A percentile compares a stretch with the other conserved stretches of the same genome.
These are phyloP conservation scores for Salpingus planirostris DNA, from an alignment of 2,888 invertebrate genomes.

Conservation along the genomic window DNA sequence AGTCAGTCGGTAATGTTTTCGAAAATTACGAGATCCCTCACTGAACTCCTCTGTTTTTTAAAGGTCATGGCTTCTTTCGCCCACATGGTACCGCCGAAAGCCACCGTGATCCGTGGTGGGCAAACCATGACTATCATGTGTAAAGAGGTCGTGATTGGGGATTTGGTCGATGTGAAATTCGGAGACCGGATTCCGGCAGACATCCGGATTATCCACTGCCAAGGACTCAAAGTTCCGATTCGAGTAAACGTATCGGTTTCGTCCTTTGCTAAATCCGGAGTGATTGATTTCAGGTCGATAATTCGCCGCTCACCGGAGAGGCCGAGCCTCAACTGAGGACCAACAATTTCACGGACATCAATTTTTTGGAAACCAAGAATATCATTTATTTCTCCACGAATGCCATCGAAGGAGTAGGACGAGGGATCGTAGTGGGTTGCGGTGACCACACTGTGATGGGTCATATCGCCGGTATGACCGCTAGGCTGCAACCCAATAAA, in stretches of 20 bases:
- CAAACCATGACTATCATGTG: constrained; percentile 53
- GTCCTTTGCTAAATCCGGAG: constrained; percentile 2
- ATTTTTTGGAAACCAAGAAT: constrained; percentile 48
- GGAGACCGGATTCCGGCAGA: constrained; percentile 90
- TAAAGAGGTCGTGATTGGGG: constrained; percentile 67
- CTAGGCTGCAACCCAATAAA: constrained; percentile 51
- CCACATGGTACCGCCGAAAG: constrained; percentile 69
- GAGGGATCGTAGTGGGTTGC: constrained; percentile 42
- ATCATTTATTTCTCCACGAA: constrained; percentile 51
- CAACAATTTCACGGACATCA: constrained; percentile 42
- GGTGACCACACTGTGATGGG: constrained; percentile 57
- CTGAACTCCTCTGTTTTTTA: background rate
- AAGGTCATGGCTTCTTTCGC: constrained; percentile 82
- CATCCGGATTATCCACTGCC: constrained; percentile 58
- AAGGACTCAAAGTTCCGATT: constrained; percentile 33
- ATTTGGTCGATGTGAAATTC: constrained; percentile 73
- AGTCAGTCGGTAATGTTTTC: constrained; percentile 55
- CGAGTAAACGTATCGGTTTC: background rate
- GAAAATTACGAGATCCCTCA: no score
- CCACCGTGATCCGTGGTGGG: constrained; percentile 64
- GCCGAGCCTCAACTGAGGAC: constrained; percentile 51
- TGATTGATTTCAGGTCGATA: constrained; percentile 42
- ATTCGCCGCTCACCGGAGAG: constrained; percentile 62
- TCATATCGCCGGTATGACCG: constrained; percentile 54
- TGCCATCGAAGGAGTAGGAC: constrained; percentile 48